Percentiles rank a stretch among this genome's conserved stretches.
phyloP scores from a whole-genome alignment of 2,888 invertebrate species.

The Oscheius sp. region DNA sequence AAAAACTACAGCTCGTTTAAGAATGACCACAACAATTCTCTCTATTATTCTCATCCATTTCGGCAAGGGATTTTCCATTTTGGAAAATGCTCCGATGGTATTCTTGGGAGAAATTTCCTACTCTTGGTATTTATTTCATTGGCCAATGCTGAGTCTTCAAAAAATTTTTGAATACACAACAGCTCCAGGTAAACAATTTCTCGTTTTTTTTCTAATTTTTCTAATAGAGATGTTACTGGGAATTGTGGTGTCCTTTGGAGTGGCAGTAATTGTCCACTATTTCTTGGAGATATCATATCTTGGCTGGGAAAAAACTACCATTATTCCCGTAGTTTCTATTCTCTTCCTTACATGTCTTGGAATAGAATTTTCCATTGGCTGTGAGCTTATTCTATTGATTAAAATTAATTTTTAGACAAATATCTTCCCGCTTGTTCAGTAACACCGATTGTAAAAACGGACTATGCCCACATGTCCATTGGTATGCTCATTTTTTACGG shows the following conservation, averaged over 20 bases:
- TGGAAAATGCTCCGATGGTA: background rate
- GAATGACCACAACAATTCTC: background rate
- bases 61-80: background rate
- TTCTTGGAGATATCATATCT: background rate
- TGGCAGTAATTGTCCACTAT: background rate
- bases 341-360: background rate
- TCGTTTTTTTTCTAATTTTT: background rate
- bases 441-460: background rate
- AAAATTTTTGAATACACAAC: background rate
- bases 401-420: background rate
- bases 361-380: background rate
- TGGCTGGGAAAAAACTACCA: background rate
- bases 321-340: background rate
- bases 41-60: constrained; percentile 2
- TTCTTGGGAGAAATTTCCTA: constrained; percentile 29
- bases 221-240: background rate
- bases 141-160: background rate
- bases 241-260: background rate
- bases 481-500: no score
- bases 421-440: background rate
- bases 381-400: background rate
- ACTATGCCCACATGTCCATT: background rate
- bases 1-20: background rate
- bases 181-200: background rate
- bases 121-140: constrained; percentile 15